Conservation (phyloP, 2,797 vertebrate genomes). For the Acomys russatus region DNA sequence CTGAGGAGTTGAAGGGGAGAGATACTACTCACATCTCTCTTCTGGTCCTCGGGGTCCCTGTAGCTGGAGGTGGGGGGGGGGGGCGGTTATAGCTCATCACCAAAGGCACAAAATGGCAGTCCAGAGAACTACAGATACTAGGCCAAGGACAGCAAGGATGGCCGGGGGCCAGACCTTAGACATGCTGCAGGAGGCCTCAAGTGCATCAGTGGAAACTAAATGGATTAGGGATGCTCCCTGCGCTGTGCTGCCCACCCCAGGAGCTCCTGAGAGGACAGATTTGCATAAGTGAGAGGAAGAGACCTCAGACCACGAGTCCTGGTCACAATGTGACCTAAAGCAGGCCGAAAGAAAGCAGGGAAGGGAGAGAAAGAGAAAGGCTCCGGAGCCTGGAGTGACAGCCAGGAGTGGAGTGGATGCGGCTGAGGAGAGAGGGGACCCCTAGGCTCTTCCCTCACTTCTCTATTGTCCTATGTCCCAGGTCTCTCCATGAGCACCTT, state of each 20-base stretch:
- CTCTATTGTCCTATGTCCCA: not conserved
- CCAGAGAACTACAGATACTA: not conserved
- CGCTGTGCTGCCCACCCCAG: no score
- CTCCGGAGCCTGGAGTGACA: no score
- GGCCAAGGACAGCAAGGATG: not conserved
- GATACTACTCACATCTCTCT: not conserved
- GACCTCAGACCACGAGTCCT: not conserved
- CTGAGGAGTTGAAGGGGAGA: not conserved
- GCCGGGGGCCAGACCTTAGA: not conserved
- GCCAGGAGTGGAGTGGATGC: not conserved
- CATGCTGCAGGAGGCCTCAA: not conserved
- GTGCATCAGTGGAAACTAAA: not conserved
- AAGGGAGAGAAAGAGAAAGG: not conserved
- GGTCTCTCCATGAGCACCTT: not conserved
- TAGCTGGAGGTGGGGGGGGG: fast-evolving
- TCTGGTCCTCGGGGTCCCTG: not conserved
- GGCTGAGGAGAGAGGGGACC: not conserved
- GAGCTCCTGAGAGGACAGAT: not conserved
- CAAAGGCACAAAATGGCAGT: not conserved
- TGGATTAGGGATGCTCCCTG: not conserved
- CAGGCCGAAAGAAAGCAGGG: not conserved
- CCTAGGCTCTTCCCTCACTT: no score
- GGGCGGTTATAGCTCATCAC: not conserved
- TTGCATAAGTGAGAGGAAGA: not conserved
- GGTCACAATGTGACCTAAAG: not conserved